phyloP scores from a whole-genome alignment of 2,888 invertebrate species.

The Pardosa pseudoannulata region DNA sequence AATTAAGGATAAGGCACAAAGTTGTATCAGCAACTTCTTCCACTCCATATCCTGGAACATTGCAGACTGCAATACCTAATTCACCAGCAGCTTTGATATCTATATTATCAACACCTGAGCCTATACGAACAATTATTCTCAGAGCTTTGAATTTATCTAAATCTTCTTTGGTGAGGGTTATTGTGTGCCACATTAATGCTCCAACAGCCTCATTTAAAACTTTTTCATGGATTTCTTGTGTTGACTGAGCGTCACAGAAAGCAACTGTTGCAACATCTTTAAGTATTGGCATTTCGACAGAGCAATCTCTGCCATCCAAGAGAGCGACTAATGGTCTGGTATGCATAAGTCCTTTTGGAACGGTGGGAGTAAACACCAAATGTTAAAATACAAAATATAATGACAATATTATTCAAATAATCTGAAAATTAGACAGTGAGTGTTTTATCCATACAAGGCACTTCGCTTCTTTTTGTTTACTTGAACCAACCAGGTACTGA shows the following conservation, averaged over 20 bases:
- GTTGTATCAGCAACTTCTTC: conserved; percentile 99
- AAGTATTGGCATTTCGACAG: conserved; percentile 99
- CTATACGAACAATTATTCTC: conserved; percentile 98
- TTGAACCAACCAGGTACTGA: conserved; percentile 67
- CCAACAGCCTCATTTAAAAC: conserved; percentile 99
- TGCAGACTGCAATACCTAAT: conserved; percentile 98
- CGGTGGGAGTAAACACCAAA: conserved; percentile 82
- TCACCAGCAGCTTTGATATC: conserved; percentile 89
- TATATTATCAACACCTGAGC: conserved; percentile 98
- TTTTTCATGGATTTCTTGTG: conserved; percentile 99
- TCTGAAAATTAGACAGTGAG: conserved; percentile 14
- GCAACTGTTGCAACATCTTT: conserved; percentile 99
- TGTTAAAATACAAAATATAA: conserved; percentile 72
- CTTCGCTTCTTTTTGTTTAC: conserved; percentile 76
- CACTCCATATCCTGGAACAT: conserved; percentile 99
- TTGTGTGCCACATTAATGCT: conserved; percentile 99
- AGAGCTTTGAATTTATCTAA: conserved; percentile 99
- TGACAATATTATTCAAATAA: background rate
- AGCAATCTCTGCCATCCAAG: conserved; percentile 98
- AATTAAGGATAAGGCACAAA: conserved; percentile 97
- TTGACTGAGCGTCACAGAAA: conserved; percentile 99
- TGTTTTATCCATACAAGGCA: conserved; percentile 76
- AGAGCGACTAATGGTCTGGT: conserved; percentile 96
- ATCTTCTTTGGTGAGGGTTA: conserved; percentile 98
- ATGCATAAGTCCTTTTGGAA: conserved; percentile 90